Evolutionary conservation across 2,113 vertebrate species (phyloP).

Genomic region (Bubo blakistoni): DNA sequence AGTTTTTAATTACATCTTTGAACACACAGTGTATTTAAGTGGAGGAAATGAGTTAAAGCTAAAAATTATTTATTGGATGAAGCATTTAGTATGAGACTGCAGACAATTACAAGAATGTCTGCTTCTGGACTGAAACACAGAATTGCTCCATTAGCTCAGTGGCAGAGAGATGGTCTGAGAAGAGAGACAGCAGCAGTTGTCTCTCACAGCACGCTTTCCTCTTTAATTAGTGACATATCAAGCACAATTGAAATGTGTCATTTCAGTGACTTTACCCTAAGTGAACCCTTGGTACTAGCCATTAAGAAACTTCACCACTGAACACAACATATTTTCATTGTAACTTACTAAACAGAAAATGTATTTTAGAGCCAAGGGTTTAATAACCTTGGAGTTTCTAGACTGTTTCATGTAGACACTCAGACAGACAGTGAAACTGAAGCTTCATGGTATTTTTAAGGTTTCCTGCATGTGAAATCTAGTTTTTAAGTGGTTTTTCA

Average conservation of each 20-base stretch:
- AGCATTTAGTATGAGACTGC: neutral
- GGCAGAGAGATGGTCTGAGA: neutral
- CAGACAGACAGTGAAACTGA: neutral
- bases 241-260: neutral
- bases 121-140: neutral
- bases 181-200: neutral
- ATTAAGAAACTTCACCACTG: neutral
- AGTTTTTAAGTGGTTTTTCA: neutral
- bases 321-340: neutral
- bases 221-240: neutral
- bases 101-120: conserved; percentile 33
- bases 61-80: conserved; percentile 29
- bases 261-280: neutral
- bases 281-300: neutral
- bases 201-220: neutral
- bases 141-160: neutral
- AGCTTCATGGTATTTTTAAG: neutral
- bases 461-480: neutral
- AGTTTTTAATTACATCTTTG: conserved; percentile 44
- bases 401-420: neutral
- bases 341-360: neutral
- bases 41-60: conserved; percentile 45
- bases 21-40: neutral
- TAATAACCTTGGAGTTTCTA: neutral
- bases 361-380: neutral